phyloP scores from a whole-genome alignment of 2,797 vertebrate species.

The Danio jaintianensis region DNA sequence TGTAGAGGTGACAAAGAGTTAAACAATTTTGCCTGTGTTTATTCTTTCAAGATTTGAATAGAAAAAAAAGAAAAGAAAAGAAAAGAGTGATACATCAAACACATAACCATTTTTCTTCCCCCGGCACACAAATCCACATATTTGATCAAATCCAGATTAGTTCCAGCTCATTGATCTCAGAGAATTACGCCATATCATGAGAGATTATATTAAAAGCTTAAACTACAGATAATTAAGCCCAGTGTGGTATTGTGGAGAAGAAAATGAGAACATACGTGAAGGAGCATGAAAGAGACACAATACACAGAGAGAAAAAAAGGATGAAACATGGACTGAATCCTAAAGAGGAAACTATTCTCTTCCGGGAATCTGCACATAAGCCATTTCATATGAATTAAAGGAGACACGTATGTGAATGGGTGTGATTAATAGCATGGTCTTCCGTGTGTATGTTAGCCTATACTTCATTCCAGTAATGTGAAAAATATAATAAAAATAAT shows the following conservation, averaged over 20 bases:
- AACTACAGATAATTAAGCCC: constrained; percentile 62
- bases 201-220: constrained; percentile 59
- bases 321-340: constrained; percentile 51
- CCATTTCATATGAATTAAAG: constrained; percentile 44
- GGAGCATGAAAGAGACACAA: background rate
- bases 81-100: constrained; percentile 25
- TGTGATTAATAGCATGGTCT: background rate
- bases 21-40: constrained; percentile 8
- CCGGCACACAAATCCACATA: constrained; percentile 49
- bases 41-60: background rate
- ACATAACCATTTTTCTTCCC: constrained; percentile 34
- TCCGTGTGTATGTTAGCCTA: background rate
- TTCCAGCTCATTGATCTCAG: constrained; percentile 60
- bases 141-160: constrained; percentile 67
- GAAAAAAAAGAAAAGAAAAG: background rate
- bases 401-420: constrained; percentile 1
- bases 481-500: no score
- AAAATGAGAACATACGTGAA: constrained; percentile 6
- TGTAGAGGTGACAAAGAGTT: background rate
- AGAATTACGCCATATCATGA: constrained; percentile 57
- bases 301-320: constrained; percentile 27
- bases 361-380: constrained; percentile 46
- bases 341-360: constrained; percentile 47
- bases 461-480: background rate
- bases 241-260: constrained; percentile 52